These are phyloP conservation scores for Dendrolimus houi DNA, from an alignment of 2,888 invertebrate species.

Conservation along the genomic window DNA sequence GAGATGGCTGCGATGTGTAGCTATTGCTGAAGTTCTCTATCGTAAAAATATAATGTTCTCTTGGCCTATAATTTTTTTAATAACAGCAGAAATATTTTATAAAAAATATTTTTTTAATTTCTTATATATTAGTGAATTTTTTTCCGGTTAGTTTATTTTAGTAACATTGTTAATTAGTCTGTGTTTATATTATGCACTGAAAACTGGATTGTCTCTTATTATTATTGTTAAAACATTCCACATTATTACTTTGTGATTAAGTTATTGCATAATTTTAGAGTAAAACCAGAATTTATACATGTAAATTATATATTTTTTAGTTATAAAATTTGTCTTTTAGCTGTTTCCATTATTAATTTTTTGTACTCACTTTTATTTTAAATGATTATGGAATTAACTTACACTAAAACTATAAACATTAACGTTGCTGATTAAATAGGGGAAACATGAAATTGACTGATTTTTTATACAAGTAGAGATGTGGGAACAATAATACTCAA, in stretches of 20 bases:
- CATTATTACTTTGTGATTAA: slow-evolving; percentile 14
- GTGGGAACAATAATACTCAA: slow-evolving; percentile 56
- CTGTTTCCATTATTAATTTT: not conserved
- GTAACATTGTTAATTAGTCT: no score
- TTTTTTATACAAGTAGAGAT: slow-evolving; percentile 36
- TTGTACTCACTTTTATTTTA: not conserved
- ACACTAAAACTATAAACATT: not conserved
- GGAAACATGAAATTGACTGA: slow-evolving; percentile 34
- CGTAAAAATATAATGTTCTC: no score
- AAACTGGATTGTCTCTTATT: slow-evolving; percentile 20
- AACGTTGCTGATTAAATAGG: not conserved
- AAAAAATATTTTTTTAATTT: no score
- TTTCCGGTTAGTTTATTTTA: no score
- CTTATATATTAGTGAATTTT: no score
- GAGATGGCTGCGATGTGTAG: no score
- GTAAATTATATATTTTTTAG: slow-evolving; percentile 3
- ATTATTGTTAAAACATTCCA: slow-evolving; percentile 43
- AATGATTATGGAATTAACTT: not conserved
- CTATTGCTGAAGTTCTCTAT: no score
- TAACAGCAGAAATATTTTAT: no score
- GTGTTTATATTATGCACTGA: slow-evolving; percentile 21
- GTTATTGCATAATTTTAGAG: slow-evolving; percentile 8
- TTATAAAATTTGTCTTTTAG: not conserved
- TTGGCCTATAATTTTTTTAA: no score
- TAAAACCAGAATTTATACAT: not conserved